Conservation (phyloP, 92 coral and sea anemone genomes). For the Zoanthus sansibaricus region DNA sequence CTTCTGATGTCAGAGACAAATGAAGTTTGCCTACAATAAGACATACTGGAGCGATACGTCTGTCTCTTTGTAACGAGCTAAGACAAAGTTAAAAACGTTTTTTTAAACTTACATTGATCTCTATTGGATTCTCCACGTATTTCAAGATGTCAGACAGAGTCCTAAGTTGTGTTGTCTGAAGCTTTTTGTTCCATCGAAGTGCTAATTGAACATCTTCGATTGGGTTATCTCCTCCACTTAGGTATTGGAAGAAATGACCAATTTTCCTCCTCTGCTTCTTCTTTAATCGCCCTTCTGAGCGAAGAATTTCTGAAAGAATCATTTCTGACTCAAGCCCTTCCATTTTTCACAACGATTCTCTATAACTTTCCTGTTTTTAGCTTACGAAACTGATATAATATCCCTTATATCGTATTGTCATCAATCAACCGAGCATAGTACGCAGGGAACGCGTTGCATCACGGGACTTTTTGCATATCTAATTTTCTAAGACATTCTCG, state of each 20-base stretch:
- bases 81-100: neutral
- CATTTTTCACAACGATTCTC: conserved; percentile 3
- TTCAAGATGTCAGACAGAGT: conserved; percentile 73
- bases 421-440: neutral
- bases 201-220: conserved; percentile 88
- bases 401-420: neutral
- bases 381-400: neutral
- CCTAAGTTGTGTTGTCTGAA: conserved; percentile 81
- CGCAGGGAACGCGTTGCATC: neutral
- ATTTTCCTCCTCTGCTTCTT: conserved; percentile 73
- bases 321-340: conserved; percentile 30
- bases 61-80: neutral
- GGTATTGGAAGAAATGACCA: conserved; percentile 65
- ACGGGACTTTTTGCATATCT: neutral
- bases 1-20: no score
- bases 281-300: conserved; percentile 22
- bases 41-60: neutral
- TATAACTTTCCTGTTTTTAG: neutral
- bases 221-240: conserved; percentile 91
- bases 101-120: conserved; percentile 44
- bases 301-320: conserved; percentile 7
- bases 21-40: no score
- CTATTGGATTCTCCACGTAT: conserved; percentile 62
- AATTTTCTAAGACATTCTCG: no score
- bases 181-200: conserved; percentile 79